Percentiles rank a stretch among this genome's conserved stretches.
Conservation (phyloP, 2,797 vertebrate species). For the Aeoliscus strigatus region DNA sequence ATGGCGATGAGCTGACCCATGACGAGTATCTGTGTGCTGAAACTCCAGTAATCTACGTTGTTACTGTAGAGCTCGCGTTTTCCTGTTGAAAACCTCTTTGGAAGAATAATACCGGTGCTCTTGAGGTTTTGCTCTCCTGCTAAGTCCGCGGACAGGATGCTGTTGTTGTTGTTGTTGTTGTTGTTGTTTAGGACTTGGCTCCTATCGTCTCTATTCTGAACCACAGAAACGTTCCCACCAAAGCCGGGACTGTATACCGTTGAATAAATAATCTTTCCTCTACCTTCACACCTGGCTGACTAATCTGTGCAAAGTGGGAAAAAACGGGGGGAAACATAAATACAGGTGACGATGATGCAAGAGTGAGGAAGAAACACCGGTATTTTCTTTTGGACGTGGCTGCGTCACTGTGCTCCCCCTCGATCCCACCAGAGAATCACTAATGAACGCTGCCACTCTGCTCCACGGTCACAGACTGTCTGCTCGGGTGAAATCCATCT, state of each 20-base stretch:
- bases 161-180: too few species aligned
- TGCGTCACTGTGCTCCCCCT: conserved; percentile 49
- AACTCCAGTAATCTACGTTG: too few species aligned
- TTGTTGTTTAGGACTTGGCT: too few species aligned
- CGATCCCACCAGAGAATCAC: conserved; percentile 52
- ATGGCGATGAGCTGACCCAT: conserved; percentile 33
- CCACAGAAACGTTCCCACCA: conserved; percentile 14
- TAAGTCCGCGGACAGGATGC: too few species aligned
- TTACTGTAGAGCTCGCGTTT: too few species aligned
- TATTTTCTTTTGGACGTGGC: conserved; percentile 54
- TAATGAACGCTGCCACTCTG: conserved; percentile 60
- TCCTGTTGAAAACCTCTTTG: conserved; percentile 28
- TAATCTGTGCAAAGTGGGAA: conserved; percentile 15
- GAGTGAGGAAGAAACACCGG: conserved; percentile 53
- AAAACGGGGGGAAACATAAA: conserved; percentile 17
- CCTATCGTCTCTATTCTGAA: conserved; percentile 1
- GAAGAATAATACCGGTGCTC: conserved; percentile 57
- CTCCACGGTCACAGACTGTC: conserved; percentile 64
- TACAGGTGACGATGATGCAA: conserved; percentile 35
- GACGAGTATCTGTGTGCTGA: conserved; percentile 31
- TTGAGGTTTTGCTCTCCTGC: conserved; percentile 41
- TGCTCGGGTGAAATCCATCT: conserved; percentile 55
- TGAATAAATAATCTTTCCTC: too few species aligned
- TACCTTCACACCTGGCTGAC: conserved; percentile 18
- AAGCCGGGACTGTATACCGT: too few species aligned